Evolutionary conservation across 2,888 invertebrate genomes (phyloP), one percentile per base, ranked within the genome.

Genomic region (Ectemnius continuus): DNA sequence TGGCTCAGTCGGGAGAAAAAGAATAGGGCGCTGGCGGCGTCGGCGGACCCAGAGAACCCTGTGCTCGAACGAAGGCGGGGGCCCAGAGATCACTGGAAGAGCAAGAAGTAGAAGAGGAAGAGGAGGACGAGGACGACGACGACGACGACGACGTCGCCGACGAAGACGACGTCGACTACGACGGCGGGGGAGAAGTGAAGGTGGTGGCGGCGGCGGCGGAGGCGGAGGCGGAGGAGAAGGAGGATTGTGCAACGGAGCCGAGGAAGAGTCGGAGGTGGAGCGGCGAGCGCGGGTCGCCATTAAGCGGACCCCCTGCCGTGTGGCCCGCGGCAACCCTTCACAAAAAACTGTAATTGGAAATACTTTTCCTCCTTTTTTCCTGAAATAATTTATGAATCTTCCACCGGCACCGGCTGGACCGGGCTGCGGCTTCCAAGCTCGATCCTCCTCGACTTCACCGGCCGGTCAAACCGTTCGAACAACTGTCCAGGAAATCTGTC

Each of bases 271-370:
- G 52, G 16, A 84, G 85, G 85, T 85, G 84, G 85, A 85, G 87
- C 88, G 89, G 89, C 86, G 88, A 85, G 85, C 85, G 88, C 88
- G 88, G 89, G 90, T 91, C 90, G 91, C 91, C 91, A 91, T 91
- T 91, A 90, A 90, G 89, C 88, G 85, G 90, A 89, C 90, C 91
- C 91, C 91, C 91, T 91, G 90, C 88, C 86, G 90, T 83, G 90
- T 90, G 87, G 90, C 91, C 91, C 89, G 90, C 90, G 91, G 91
- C 90, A 90, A 90, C 88, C 89, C 89, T 90, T 89, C 89, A 90
- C 90, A 90, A 91, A 91, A 91, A 91, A 91, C 90, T 91, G 91
- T 91, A 91, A 91, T 91, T 91, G 91, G 91, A 91, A 91, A 91
- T 91, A 90, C 89, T 90, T 91, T 90, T 89, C 90, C 88, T 89